Percentiles rank a stretch among this genome's conserved stretches.
Evolutionary conservation across 2,797 vertebrate species (phyloP).

Genomic region (Moxostoma hubbsi): DNA sequence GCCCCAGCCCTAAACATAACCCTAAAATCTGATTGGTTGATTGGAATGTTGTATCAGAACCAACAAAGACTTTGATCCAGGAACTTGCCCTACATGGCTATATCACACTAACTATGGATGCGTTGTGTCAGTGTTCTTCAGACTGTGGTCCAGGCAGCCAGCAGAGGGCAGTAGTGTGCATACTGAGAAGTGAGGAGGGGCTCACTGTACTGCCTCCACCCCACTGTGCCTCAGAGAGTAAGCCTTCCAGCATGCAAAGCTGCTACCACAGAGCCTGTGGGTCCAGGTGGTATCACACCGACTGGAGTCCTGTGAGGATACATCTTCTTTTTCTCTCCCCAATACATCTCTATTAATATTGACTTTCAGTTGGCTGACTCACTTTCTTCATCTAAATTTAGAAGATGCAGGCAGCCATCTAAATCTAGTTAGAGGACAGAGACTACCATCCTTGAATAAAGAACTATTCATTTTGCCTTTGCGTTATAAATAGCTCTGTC

Average conservation of each 20-base stretch:
- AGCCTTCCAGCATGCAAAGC: constrained; percentile 83
- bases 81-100: too few species aligned
- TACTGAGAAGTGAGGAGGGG: constrained; percentile 79
- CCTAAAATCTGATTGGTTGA: too few species aligned
- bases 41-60: too few species aligned
- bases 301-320: constrained; percentile 88
- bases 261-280: constrained; percentile 88
- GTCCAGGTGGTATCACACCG: constrained; percentile 90
- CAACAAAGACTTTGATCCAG: background rate
- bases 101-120: background rate
- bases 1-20: too few species aligned
- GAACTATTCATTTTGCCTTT: constrained; percentile 25
- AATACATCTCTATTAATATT: constrained; percentile 45
- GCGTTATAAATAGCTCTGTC: constrained; percentile 35
- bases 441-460: constrained; percentile 28
- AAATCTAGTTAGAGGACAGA: constrained; percentile 38
- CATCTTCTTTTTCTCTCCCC: constrained; percentile 33
- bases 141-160: constrained; percentile 88
- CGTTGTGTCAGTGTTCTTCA: constrained; percentile 81
- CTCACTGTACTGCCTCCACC: constrained; percentile 78
- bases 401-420: constrained; percentile 28
- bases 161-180: constrained; percentile 89
- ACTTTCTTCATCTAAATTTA: constrained; percentile 48
- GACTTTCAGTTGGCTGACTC: constrained; percentile 40
- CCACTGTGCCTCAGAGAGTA: constrained; percentile 87